Base-by-base conservation (phyloP, 2,797 vertebrate genomes). In the Sebastes iracundus region DNA sequence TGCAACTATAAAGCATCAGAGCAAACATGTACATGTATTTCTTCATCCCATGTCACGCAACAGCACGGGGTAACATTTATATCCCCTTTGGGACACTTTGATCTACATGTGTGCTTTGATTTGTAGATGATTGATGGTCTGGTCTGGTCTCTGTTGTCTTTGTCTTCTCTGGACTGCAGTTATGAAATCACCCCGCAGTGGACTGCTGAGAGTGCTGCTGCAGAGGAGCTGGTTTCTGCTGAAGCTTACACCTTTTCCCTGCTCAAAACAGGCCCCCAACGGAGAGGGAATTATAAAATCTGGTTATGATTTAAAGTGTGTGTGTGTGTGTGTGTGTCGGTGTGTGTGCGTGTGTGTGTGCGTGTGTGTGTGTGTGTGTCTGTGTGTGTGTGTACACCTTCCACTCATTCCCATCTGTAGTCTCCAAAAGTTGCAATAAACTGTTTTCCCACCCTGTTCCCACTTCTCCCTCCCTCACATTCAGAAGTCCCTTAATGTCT, bases 181-280 rank as follows among this genome's bases (percentile, higher is more conserved):
- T 86, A 77, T 72, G 63, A 88, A 89, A 85, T 62, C 72, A 59
- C 5, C 42, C 73, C 1, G 35, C 60, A 65, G 81, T 53, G 42
- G 27, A 53, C 62, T 75, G 32, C 65, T 72, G 38, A 49, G 55
- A 63, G 60, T 6, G 23, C 75, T 53, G 76, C 80, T 82, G 70
- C 72, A 71, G 77, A 46, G 62, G 72, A 72, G 59, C 32, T 22
- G 35, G 35, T 75, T 84, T 86, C 25, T 81, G 75, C 78, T 83
- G 65, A 82, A 65, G 60, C 22, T 22, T 38, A 81, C 58, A 78
- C 68, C 60, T 79, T 82, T 30, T 25, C 25, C 55, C 30, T 70
- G n/a, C 69, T 32, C 23, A 23, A 69, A 88, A 79, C 80, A 80
- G 61, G 56, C 55, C 74, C 38, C 80, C 1, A 18, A 53, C 52